Evolutionary conservation across 2,888 invertebrate species (phyloP), one percentile per base, ranked within the genome.

Genomic region (Stenolophus ochropezus): DNA sequence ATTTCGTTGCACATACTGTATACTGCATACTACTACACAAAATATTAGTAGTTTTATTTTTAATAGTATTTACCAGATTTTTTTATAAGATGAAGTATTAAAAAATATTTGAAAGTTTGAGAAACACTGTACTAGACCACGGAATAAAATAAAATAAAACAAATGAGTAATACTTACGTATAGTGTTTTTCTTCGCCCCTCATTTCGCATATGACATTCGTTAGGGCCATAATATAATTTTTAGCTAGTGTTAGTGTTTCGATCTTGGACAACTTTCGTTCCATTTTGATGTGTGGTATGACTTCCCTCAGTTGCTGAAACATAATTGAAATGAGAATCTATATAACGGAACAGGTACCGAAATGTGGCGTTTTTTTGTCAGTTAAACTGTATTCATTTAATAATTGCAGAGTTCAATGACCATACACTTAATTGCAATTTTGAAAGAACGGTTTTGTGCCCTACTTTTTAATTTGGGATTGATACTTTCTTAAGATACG

Each of bases 211-310:
- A 95, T 94, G 86, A 94, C 94, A 88, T 94, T 95, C 85, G 95
- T 95, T 86, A 95, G 90, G 47, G 95, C 95, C 93, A 94, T 94
- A 88, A 95, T 95, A 90, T 95, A 95, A 91, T 95, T 95, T 90
- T 95, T 94, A 84, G 95, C 95, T 89, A 95, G 90, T 74, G 95
- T 95, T 84, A 95, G 90, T 23, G 95, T 95, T 89, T 95, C 95
- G 86, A 95, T 95, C 91, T 95, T 95, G 84, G 94, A 94, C 86
- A 95, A 90, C 88, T 94, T 94, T 85, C 94, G 90, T 87, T 94
- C 94, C 91, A 94, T 93, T 89, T 94, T 94, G 84, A 95, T 94
- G 88, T 95, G 95, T 71, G 95, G 95, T 87, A 95, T 95, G 82
- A 95, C 95, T 88, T 94, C 94, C 86, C 94, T 90, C 81, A 95